These are phyloP conservation scores for Lochmaea capreae DNA, from an alignment of 2,888 invertebrate genomes.

Conservation along the genomic window DNA sequence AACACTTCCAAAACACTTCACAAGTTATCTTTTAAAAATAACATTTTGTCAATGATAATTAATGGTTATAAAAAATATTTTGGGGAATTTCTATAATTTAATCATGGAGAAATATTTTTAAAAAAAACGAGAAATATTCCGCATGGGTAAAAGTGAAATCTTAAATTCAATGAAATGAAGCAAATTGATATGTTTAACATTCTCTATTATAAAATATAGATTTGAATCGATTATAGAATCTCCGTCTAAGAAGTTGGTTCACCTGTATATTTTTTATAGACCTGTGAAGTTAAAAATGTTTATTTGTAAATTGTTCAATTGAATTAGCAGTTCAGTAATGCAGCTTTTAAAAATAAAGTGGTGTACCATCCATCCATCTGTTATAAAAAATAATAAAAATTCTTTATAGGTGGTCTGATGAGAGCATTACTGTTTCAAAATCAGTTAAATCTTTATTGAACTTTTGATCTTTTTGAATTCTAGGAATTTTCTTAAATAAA, in stretches of 20 bases:
- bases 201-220: too few species aligned
- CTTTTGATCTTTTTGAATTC: background rate
- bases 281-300: background rate
- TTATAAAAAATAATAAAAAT: background rate
- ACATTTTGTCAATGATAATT: slow-evolving; percentile 13
- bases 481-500: background rate
- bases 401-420: background rate
- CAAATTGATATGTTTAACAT: too few species aligned
- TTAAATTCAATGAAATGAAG: too few species aligned
- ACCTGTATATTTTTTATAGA: background rate
- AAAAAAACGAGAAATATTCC: too few species aligned
- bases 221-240: too few species aligned
- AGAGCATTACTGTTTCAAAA: background rate
- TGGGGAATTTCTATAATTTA: too few species aligned
- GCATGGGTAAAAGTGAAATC: too few species aligned
- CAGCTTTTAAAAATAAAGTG: background rate
- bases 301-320: background rate
- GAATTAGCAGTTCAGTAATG: background rate
- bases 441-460: background rate
- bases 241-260: background rate
- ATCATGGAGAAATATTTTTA: too few species aligned
- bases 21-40: slow-evolving; percentile 10
- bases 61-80: background rate
- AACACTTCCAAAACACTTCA: slow-evolving; percentile 16
- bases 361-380: background rate